These are phyloP conservation scores for Periparus ater DNA, from an alignment of 2,797 vertebrate genomes.

Conservation along the genomic window DNA sequence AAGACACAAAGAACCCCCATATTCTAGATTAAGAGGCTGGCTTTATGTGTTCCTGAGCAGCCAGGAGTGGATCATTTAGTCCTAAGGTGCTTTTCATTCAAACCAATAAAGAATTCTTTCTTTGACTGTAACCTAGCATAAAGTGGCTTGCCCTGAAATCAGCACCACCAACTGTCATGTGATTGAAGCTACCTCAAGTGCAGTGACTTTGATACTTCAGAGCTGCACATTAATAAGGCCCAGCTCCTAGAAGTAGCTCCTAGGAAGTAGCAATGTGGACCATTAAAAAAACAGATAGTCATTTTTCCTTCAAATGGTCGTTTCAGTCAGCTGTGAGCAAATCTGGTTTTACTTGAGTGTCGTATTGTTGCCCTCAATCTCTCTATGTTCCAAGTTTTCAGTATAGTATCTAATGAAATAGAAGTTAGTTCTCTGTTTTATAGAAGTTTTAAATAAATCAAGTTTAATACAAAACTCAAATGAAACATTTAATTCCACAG, in stretches of 20 bases:
- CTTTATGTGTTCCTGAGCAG: background rate
- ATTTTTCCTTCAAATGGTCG: background rate
- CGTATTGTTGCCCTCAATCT: background rate
- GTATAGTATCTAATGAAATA: background rate
- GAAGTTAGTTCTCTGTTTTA: background rate
- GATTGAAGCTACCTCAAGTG: background rate
- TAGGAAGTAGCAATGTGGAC: background rate
- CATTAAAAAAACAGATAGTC: background rate
- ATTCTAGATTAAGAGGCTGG: background rate
- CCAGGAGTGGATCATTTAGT: background rate
- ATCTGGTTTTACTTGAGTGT: background rate
- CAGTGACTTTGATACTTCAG: background rate
- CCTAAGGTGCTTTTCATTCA: background rate
- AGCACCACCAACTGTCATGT: background rate
- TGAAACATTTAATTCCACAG: background rate
- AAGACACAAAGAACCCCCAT: background rate
- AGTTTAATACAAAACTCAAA: background rate
- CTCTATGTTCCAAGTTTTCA: background rate
- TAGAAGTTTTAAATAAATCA: background rate
- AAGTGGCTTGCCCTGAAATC: background rate
- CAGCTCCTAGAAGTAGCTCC: too few relatives aligned
- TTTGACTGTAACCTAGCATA: background rate
- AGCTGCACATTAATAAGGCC: background rate
- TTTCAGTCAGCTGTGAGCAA: background rate
- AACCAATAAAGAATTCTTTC: background rate